A percentile compares a stretch with the other conserved stretches of the same genome.
Evolutionary conservation across 2,797 vertebrate species (phyloP).

Genomic region (Macropodus opercularis): DNA sequence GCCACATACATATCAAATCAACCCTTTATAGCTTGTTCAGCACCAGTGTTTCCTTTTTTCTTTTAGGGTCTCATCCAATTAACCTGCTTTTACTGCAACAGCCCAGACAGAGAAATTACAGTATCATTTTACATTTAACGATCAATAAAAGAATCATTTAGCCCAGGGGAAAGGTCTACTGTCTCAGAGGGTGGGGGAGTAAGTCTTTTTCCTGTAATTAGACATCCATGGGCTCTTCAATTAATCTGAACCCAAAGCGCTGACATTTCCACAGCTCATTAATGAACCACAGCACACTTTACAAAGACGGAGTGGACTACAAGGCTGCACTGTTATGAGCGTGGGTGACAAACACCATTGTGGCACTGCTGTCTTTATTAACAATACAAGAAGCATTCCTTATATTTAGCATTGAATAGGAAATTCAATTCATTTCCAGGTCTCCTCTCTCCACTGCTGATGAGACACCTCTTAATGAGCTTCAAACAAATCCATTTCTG

Average conservation of each 20-base stretch:
- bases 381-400: constrained; percentile 39
- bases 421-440: constrained; percentile 25
- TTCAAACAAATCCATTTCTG: constrained; percentile 54
- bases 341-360: constrained; percentile 19
- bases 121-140: constrained; percentile 65
- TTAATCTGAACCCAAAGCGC: constrained; percentile 70
- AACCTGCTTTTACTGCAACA: constrained; percentile 55
- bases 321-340: constrained; percentile 29
- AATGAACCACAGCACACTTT: constrained; percentile 57
- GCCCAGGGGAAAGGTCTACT: constrained; percentile 53
- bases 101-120: constrained; percentile 62
- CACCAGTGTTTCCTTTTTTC: constrained; percentile 28
- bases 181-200: constrained; percentile 58
- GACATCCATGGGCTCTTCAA: constrained; percentile 67
- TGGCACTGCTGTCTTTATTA: constrained; percentile 19
- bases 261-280: constrained; percentile 77
- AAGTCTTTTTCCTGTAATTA: constrained; percentile 78
- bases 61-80: constrained; percentile 64
- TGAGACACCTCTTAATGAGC: constrained; percentile 62
- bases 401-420: constrained; percentile 34
- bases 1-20: constrained; percentile 38
- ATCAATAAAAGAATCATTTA: constrained; percentile 76
- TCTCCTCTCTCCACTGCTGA: constrained; percentile 18
- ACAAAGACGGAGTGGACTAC: constrained; percentile 55
- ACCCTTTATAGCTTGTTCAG: constrained; percentile 57